Evolutionary conservation across 1,140 invertebrate species (phyloP).

Genomic region (Apis florea): DNA sequence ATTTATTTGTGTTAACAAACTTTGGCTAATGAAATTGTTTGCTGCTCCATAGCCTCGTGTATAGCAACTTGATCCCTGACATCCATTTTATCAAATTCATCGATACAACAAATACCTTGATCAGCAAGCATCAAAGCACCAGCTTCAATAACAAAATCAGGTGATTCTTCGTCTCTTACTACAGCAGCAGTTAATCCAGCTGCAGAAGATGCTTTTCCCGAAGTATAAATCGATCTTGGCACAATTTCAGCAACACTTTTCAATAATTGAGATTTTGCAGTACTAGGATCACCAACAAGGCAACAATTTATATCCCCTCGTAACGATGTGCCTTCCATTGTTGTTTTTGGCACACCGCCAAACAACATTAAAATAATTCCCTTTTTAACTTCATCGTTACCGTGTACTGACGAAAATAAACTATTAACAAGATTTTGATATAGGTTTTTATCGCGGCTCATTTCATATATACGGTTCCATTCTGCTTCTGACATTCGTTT

Average conservation of each 20-base stretch:
- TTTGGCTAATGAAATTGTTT: slow-evolving; percentile 99
- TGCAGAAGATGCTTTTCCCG: slow-evolving; percentile 98
- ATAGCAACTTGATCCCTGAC: slow-evolving; percentile 98
- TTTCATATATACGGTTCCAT: slow-evolving; percentile 98
- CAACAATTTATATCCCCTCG: slow-evolving; percentile 99
- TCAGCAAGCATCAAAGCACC: slow-evolving; percentile 99
- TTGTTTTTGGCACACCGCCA: slow-evolving; percentile 98
- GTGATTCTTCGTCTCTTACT: slow-evolving; percentile 97
- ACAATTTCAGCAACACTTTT: slow-evolving; percentile 98
- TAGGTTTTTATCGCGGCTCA: slow-evolving; percentile 96
- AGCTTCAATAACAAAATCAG: slow-evolving; percentile 99
- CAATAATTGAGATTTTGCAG: slow-evolving; percentile 98
- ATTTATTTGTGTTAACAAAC: slow-evolving; percentile 70
- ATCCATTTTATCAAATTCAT: slow-evolving; percentile 99
- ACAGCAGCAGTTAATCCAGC: slow-evolving; percentile 99
- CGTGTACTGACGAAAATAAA: slow-evolving; percentile 98
- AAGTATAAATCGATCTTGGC: slow-evolving; percentile 98
- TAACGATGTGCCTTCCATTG: slow-evolving; percentile 91
- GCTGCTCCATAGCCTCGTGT: slow-evolving; percentile 99
- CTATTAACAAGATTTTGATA: slow-evolving; percentile 95
- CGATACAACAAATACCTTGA: slow-evolving; percentile 99
- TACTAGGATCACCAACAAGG: slow-evolving; percentile 99
- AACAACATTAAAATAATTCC: slow-evolving; percentile 98
- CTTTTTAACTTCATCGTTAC: slow-evolving; percentile 98
- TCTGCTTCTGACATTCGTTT: slow-evolving; percentile 97